Evolutionary conservation across 1,140 invertebrate genomes (phyloP).

Genomic region (Drosophila lacteicornis): DNA sequence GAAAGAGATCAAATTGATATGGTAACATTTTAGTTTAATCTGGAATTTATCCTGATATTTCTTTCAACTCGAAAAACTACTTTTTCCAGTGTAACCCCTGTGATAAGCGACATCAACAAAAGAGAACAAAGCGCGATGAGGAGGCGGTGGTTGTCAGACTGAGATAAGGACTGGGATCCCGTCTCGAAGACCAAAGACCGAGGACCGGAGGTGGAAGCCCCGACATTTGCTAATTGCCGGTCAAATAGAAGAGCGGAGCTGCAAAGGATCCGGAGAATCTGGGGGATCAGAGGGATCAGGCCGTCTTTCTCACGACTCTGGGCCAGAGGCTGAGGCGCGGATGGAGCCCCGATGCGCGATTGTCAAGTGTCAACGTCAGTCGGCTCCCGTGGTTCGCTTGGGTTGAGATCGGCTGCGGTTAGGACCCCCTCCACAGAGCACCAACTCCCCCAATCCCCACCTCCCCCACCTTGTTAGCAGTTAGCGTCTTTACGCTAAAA

Average conservation of each 20-base stretch:
- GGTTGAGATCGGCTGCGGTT: slow-evolving; percentile 32
- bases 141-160: neutral
- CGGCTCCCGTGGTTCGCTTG: slow-evolving; percentile 34
- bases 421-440: neutral
- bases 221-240: slow-evolving; percentile 51
- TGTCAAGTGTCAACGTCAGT: slow-evolving; percentile 44
- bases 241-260: slow-evolving; percentile 27
- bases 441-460: neutral
- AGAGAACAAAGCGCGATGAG: slow-evolving; percentile 18
- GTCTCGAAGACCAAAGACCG: slow-evolving; percentile 4
- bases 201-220: slow-evolving; percentile 29
- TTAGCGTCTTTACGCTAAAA: slow-evolving; percentile 81
- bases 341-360: slow-evolving; percentile 7
- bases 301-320: slow-evolving; percentile 64
- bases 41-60: neutral
- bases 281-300: slow-evolving; percentile 55
- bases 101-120: slow-evolving; percentile 47
- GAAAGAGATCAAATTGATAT: neutral
- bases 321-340: neutral
- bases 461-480: slow-evolving; percentile 73
- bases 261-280: slow-evolving; percentile 24
- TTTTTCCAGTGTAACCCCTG: slow-evolving; percentile 3
- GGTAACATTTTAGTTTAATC: neutral
- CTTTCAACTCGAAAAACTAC: too few species aligned
- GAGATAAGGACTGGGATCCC: slow-evolving; percentile 21